Evolutionary conservation across 1,140 invertebrate species (phyloP).

Genomic region (Cydia splendana): DNA sequence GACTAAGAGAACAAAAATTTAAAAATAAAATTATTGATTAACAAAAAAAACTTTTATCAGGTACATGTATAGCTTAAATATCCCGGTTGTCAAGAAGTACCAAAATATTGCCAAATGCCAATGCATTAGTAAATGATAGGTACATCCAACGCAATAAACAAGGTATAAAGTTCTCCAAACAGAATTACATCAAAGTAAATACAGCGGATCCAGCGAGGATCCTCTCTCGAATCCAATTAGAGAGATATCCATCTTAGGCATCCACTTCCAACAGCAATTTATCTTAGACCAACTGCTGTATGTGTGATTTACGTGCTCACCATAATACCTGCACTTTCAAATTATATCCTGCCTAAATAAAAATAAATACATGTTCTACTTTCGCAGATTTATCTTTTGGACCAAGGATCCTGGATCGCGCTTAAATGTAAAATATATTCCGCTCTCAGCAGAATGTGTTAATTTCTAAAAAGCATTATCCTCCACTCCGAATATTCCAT

Average conservation of each 20-base stretch:
- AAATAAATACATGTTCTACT: constrained; percentile 16
- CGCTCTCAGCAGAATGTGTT: constrained; percentile 14
- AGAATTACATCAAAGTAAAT: constrained; percentile 26
- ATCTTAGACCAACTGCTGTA: constrained; percentile 21
- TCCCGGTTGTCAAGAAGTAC: too few relatives aligned
- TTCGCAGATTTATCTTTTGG: constrained; percentile 3
- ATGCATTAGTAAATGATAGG: background rate
- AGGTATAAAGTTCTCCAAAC: constrained; percentile 11
- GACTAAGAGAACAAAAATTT: too few relatives aligned
- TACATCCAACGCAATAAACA: constrained; percentile 12
- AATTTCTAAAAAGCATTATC: constrained; percentile 26
- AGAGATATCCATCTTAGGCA: constrained; percentile 32
- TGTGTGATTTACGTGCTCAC: constrained; percentile 26
- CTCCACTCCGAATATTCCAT: constrained; percentile 8
- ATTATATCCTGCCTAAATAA: constrained; percentile 10
- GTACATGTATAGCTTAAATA: too few relatives aligned
- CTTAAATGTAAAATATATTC: constrained; percentile 14
- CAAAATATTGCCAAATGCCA: too few relatives aligned
- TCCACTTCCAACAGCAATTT: constrained; percentile 31
- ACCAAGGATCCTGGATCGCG: background rate
- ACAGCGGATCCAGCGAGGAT: constrained; percentile 2
- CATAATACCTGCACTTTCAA: constrained; percentile 23
- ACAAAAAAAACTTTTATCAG: too few relatives aligned
- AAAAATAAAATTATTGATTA: too few relatives aligned
- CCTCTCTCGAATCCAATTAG: constrained; percentile 28